Percentiles rank a stretch among this genome's conserved stretches.
These are phyloP conservation scores for Plebejus melissa DNA, from an alignment of 2,888 invertebrate species.

Conservation along the genomic window DNA sequence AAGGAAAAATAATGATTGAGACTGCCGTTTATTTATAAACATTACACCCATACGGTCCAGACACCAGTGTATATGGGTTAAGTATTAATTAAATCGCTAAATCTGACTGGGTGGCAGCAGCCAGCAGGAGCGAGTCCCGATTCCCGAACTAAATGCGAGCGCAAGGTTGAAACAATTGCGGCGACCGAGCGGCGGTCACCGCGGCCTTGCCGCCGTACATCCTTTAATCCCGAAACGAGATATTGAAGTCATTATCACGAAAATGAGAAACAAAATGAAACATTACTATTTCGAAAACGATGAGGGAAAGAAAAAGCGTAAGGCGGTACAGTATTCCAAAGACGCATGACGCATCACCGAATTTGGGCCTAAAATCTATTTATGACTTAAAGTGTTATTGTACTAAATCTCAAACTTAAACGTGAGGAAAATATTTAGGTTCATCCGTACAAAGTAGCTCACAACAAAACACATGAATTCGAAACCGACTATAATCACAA, in stretches of 20 bases:
- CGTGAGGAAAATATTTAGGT: neutral
- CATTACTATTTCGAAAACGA: neutral
- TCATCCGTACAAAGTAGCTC: neutral
- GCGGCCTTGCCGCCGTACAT: conserved; percentile 32
- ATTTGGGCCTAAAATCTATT: neutral
- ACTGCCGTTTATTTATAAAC: neutral
- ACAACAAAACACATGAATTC: neutral
- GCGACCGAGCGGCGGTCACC: conserved; percentile 51
- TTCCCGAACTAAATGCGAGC: conserved; percentile 50
- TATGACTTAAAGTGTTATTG: neutral
- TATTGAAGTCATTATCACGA: neutral
- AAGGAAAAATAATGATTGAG: neutral
- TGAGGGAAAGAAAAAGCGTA: neutral
- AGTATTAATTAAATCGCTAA: conserved; percentile 7
- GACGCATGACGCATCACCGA: neutral
- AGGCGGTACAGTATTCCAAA: neutral
- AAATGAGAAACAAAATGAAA: neutral
- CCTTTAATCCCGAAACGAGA: conserved; percentile 27
- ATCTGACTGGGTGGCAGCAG: conserved; percentile 38
- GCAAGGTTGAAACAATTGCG: conserved; percentile 69
- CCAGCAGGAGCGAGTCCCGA: conserved; percentile 29
- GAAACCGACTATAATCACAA: conserved; percentile 10
- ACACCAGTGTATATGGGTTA: neutral
- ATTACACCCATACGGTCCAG: neutral
- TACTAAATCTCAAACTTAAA: neutral